Conservation (phyloP, 2,888 invertebrate species). For the Aethes cnicana region DNA sequence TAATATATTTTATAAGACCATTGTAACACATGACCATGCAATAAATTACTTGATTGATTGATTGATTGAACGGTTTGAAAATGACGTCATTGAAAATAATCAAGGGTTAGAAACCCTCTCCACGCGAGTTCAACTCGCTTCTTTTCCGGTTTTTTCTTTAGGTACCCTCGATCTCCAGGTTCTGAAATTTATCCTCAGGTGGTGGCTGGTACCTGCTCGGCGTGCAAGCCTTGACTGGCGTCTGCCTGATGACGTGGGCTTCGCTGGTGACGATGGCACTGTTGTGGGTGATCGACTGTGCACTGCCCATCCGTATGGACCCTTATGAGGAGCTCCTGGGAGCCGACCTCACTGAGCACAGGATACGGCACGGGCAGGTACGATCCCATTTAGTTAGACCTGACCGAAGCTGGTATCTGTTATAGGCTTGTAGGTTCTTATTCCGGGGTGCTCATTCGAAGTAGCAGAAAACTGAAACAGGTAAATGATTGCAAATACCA, state of each 20-base stretch:
- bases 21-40: no score
- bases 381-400: slow-evolving; percentile 38
- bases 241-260: slow-evolving; percentile 90
- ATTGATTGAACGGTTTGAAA: no score
- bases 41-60: no score
- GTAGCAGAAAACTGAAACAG: no score
- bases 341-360: slow-evolving; percentile 94
- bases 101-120: no score
- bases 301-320: slow-evolving; percentile 92
- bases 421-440: slow-evolving; percentile 71
- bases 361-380: slow-evolving; percentile 88
- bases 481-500: no score
- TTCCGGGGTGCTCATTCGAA: no score
- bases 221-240: slow-evolving; percentile 87
- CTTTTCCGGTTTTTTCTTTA: no score
- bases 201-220: slow-evolving; percentile 95
- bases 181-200: slow-evolving; percentile 83
- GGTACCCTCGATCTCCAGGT: no score
- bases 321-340: slow-evolving; percentile 93
- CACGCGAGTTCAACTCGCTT: no score
- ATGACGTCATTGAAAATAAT: no score
- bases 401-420: slow-evolving; percentile 91
- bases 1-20: no score
- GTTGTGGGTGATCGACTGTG: slow-evolving; percentile 89
- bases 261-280: slow-evolving; percentile 86